Evolutionary conservation across 2,113 vertebrate species (phyloP), one percentile per base, ranked within the genome.

Genomic region (Sylvietta virens): DNA sequence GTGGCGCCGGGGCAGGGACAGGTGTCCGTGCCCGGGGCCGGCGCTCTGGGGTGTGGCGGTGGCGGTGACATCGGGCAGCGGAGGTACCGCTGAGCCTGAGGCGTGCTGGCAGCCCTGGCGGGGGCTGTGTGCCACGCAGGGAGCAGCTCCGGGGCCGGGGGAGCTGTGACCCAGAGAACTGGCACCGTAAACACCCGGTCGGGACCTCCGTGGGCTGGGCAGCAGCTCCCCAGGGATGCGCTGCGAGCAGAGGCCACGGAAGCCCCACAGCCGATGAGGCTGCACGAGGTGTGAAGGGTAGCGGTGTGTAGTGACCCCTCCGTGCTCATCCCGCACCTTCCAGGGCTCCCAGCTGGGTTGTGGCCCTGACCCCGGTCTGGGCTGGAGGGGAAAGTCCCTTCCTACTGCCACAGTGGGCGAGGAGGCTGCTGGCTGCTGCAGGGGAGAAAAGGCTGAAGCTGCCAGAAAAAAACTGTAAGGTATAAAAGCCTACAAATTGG

Each of bases 151-250:
- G 45, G 45, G 72, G 6, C 28, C 53, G 26, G 44, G 27, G 15
- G 3, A 40, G 35, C 39, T 24, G 51, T 30, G 58, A 7, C 51
- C 37, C 10, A 4, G 6, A 3, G 33, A 35, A 1, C 4, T 1
- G 45, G 14, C 27, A 13, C 3, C 13, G 6, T 2, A 1, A 15
- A 8, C 6, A 0, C 17, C 5, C 3, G 3, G 35, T 3, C 1
- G 15, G 24, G 18, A 8, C 10, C 35, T 12, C 58, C 6, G 0
- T 0, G 53, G 27, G 51, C 69, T 16, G 39, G 13, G 17, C 15
- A 10, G 31, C 50, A 8, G 54, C 56, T 48, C 16, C 48, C 24
- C 19, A 3, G 45, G 8, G 67, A 3, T 4, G 50, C 26, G 31
- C 82, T 13, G 66, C 33, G 1, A 6, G 56, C 20, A 3, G 42